phyloP scores from a whole-genome alignment of 2,888 invertebrate species.

The Onchidella celtica region DNA sequence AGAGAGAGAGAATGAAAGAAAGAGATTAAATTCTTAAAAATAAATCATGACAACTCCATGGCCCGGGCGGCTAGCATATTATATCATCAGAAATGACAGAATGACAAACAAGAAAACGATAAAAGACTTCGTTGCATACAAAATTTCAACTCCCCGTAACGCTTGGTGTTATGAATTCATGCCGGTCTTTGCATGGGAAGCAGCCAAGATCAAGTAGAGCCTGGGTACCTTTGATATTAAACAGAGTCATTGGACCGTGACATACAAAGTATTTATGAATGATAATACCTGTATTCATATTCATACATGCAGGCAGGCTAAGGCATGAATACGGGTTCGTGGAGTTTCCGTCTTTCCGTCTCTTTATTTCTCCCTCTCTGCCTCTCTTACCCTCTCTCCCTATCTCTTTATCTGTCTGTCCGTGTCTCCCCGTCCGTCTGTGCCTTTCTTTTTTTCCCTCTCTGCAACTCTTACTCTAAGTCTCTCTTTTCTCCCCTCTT shows the following conservation, averaged over 20 bases:
- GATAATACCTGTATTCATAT: too few species aligned
- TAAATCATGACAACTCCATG: neutral
- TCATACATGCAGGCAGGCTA: too few species aligned
- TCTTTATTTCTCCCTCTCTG: neutral
- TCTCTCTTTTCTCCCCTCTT: neutral
- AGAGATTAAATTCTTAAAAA: neutral
- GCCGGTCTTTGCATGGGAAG: too few species aligned
- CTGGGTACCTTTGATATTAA: too few species aligned
- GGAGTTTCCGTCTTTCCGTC: neutral
- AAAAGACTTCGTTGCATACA: too few species aligned
- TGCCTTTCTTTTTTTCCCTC: neutral
- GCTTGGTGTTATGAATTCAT: too few species aligned
- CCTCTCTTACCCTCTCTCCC: neutral
- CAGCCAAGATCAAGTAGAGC: too few species aligned
- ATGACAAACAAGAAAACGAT: neutral
- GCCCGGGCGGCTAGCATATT: too few species aligned
- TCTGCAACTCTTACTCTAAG: neutral
- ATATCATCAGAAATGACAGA: neutral
- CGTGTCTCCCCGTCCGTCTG: neutral
- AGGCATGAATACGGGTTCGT: neutral
- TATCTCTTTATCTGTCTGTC: neutral
- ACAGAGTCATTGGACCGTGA: too few species aligned
- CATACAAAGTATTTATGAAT: too few species aligned
- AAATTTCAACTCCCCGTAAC: too few species aligned
- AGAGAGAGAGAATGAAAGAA: neutral